Evolutionary conservation across 2,113 vertebrate genomes (phyloP).

Genomic region (Isurus oxyrinchus): DNA sequence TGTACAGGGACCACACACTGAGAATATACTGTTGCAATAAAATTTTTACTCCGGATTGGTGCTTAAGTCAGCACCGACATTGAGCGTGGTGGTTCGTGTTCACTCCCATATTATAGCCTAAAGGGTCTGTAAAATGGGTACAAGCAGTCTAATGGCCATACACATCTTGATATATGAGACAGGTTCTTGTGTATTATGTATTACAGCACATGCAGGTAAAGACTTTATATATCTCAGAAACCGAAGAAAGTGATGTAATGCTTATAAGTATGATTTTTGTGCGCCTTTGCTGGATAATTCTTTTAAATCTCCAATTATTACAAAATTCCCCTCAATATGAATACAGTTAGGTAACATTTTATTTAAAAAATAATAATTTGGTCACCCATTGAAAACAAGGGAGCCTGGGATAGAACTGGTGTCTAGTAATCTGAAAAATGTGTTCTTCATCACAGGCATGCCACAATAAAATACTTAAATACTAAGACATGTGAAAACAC

Average conservation of each 20-base stretch:
- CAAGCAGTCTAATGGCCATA: neutral
- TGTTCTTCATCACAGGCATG: neutral
- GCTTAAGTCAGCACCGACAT: neutral
- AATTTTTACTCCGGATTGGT: neutral
- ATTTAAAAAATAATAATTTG: neutral
- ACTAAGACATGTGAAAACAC: neutral
- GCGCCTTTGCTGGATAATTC: neutral
- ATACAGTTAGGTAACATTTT: neutral
- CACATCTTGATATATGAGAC: neutral
- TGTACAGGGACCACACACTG: neutral
- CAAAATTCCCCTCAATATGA: neutral
- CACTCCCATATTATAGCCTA: neutral
- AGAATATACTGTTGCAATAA: slow-evolving; percentile 13
- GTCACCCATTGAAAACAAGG: neutral
- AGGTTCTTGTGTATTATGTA: neutral
- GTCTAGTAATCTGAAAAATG: neutral
- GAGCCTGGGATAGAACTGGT: neutral
- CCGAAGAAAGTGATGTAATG: neutral
- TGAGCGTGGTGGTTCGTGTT: neutral
- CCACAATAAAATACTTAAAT: neutral
- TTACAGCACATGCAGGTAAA: neutral
- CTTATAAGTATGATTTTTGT: neutral
- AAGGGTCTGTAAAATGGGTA: neutral
- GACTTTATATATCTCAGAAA: neutral
- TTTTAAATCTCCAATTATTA: neutral